Percentiles rank a stretch among this genome's conserved stretches.
Conservation (phyloP, 2,797 vertebrate genomes). For the Sebastes minor region DNA sequence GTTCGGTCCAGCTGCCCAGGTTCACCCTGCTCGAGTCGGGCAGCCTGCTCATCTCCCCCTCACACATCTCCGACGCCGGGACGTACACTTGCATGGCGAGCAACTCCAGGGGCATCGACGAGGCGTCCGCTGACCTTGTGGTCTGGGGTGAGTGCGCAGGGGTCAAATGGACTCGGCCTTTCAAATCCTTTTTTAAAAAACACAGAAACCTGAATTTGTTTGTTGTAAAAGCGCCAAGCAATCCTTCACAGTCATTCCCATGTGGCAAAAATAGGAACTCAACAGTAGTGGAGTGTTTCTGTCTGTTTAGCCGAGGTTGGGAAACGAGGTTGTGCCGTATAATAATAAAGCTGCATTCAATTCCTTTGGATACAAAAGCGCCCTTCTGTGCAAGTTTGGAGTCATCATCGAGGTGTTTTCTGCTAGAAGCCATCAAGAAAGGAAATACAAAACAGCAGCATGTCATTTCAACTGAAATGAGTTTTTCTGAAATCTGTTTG, state of each 20-base stretch:
- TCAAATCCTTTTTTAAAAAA: neutral
- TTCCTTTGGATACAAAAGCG: slow-evolving; percentile 37
- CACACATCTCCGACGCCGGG: slow-evolving; percentile 90
- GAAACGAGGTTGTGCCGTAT: neutral
- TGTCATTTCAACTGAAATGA: slow-evolving; percentile 54
- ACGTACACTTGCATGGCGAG: slow-evolving; percentile 95
- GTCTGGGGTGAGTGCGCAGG: slow-evolving; percentile 88
- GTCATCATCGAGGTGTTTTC: slow-evolving; percentile 24
- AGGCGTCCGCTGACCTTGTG: slow-evolving; percentile 91
- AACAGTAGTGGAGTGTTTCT: neutral
- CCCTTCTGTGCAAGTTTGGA: slow-evolving; percentile 27
- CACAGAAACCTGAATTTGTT: neutral
- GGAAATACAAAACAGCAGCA: slow-evolving; percentile 32
- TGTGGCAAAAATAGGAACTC: neutral
- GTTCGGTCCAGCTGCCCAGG: slow-evolving; percentile 93
- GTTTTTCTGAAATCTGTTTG: slow-evolving; percentile 49
- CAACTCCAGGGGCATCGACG: slow-evolving; percentile 95
- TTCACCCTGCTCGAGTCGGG: slow-evolving; percentile 96
- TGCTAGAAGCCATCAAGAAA: slow-evolving; percentile 35
- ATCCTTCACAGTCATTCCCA: neutral
- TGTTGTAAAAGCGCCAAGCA: neutral
- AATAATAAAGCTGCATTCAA: slow-evolving; percentile 20
- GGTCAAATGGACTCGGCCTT: neutral
- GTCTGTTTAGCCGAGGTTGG: neutral
- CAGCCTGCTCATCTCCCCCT: slow-evolving; percentile 93